Evolutionary conservation across 2,888 invertebrate species (phyloP), one percentile per base, ranked within the genome.

Genomic region (Phytoseiulus persimilis): DNA sequence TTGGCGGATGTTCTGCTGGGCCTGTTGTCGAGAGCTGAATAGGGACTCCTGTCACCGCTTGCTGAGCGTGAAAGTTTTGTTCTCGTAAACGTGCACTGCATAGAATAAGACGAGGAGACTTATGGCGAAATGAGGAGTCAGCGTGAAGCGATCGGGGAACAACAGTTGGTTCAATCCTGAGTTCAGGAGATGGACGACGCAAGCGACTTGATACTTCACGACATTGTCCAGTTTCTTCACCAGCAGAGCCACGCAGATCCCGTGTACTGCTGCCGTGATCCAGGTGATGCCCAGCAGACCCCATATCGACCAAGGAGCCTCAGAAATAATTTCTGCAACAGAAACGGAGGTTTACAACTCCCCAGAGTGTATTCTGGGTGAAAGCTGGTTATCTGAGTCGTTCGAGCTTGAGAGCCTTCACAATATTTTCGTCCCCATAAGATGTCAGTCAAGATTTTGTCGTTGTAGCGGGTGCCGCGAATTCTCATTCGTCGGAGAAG

Each of bases 221-320:
- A 87, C 32, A 23, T 87, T 87, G 87, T 87, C 87, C 32, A 87
- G 31, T 87, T 32, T 87, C 45, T 87, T 87, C 33, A 87, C 87
- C 45, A 87, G 28, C 18, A 83, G 32, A 1, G 83, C 83, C 31
- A 83, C 33, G 31, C 83, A 33, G 14, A 87, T 87, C 32, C 87
- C 87, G 33, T 87, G 87, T 23, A 32, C 33, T 11, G 87, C 87
- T 31, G 87, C 32, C 32, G 87, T 32, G 6, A 32, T 3, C 87
- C 87, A 87, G 0, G 39, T 87, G 32, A 87, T 6, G 14, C 0
- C 28, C 28, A 87, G 31, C 39, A 87, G 33, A 9, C 31, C 32
- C 87, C 87, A 87, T 1, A 87, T 87, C 32, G 87, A 87, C 28
- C 31, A 28, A 9, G 83, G 83, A 33, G 83, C 83, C 11, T 31